Base-by-base conservation (phyloP, 1,140 invertebrate species). In the Cotesia vestalis region DNA sequence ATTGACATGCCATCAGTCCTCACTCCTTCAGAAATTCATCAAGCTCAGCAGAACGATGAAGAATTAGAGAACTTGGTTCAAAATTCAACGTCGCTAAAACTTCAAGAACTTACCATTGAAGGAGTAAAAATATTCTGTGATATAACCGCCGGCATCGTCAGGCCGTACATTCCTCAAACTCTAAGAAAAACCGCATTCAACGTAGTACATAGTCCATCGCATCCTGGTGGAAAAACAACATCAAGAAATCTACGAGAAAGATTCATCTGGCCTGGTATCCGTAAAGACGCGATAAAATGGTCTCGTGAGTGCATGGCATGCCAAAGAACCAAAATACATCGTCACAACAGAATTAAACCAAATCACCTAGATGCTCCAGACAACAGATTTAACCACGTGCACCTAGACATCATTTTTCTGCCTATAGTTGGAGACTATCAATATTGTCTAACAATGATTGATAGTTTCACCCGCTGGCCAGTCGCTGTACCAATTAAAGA, bases 381-480 rank as follows among this genome's bases (percentile, higher is more conserved):
- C 46, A n/a, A 14, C 9, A 34, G 74, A 40, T 81, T 82, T 34
- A 75, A 77, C 6, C 76, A 80, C 55, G 68, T 85, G 0, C 72
- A 86, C 71, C 27, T 84, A 6, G 82, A 85, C 69, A 76, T 86
- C 3, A 75, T 85, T 4, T 73, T 77, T 1, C 66, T 81, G 51
- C 78, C 77, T 20, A 17, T 27, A 4, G 53, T 69, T 8, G 64
- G 76, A 4, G 73, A 69, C 1, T 66, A 63, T 20, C 36, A 40
- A 20, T 78, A 79, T 34, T 78, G 76, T 40, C 38, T 40, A 6
- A 40, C 38, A 40, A 40, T 40, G 38, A 40, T 40, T 40, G 38
- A 40, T 40, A 8, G 78, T 4, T 78, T 77, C 73, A 85, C 81
- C 5, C 70, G 81, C 12, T 89, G 84, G 83, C 85, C 80, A 0